These are phyloP conservation scores for Vicugna pacos DNA, from an alignment of 2,113 vertebrate genomes.

Conservation along the genomic window DNA sequence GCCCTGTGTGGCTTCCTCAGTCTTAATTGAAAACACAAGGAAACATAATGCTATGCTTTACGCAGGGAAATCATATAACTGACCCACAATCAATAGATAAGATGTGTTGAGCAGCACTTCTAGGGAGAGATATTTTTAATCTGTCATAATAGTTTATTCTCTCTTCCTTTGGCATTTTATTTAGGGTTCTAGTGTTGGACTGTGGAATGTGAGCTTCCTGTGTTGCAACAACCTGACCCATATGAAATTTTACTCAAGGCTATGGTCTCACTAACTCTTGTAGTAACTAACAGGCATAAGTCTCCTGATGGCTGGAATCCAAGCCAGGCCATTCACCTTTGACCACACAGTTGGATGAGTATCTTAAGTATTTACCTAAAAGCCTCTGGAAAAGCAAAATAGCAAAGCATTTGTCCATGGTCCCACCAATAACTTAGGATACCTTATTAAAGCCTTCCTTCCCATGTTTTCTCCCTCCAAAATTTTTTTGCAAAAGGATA, in stretches of 20 bases:
- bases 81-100: background rate
- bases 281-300: background rate
- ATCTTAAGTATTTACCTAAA: background rate
- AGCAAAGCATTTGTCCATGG: background rate
- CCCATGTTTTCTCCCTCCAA: background rate
- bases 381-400: background rate
- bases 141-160: background rate
- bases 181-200: background rate
- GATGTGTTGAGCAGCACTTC: background rate
- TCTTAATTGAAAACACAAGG: constrained; percentile 7
- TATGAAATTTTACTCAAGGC: background rate
- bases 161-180: constrained; percentile 20
- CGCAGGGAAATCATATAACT: background rate
- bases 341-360: background rate
- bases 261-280: background rate
- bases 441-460: background rate
- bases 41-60: background rate
- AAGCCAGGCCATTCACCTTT: background rate
- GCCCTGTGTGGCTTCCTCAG: background rate
- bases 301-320: background rate
- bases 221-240: background rate
- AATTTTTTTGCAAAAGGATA: background rate
- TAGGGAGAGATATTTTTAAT: background rate
- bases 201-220: background rate
- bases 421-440: background rate